Evolutionary conservation across 2,888 invertebrate genomes (phyloP), one percentile per base, ranked within the genome.

Genomic region (Leucania comma): DNA sequence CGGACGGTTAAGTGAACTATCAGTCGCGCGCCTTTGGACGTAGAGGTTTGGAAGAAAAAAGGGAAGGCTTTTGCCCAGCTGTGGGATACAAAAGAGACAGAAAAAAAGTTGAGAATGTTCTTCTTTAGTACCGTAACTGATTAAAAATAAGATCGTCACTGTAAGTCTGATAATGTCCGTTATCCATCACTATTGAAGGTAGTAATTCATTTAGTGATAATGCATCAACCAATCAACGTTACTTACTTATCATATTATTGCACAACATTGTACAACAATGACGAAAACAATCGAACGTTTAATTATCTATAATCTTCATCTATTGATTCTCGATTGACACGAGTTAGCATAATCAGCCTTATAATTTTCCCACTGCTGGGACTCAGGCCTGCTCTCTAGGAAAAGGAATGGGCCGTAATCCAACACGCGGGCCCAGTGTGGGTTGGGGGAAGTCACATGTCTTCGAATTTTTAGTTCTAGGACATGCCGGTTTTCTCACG

Each of bases 1-100:
- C 88, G 89, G 91, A 82, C 90, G 85, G 86, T 80, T 88, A 80
- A 86, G 81, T 79, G 81, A 84, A 81, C 86, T 87, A 89, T 90
- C 92, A 93, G 93, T 93, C 89, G 90, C 75, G 82, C 81, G 83
- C 88, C 73, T 6, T 32, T 8, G 32, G 32, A 8, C 32, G 8
- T 8, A 32, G 32, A 35, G 35, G 2, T 8, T 8, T 35, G 35
- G 2, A 35, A 2, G 9, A 32, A 10, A 10, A 35, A 35, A 8
- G 12, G 38, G 38, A 3, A 38, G 14, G 2, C 4, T 3, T 38
- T 38, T 14, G 14, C 14, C 4, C 38, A 38, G 38, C 38, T 3
- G 14, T 38, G 42, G 6, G 42, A 17, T 17, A 42, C 42, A 20
- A 20, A 1, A 5, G 6, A 42, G 17, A 42, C 17, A 17, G 17